Evolutionary conservation across 2,888 invertebrate species (phyloP).

Genomic region (Amblyjoppa fuscipennis): DNA sequence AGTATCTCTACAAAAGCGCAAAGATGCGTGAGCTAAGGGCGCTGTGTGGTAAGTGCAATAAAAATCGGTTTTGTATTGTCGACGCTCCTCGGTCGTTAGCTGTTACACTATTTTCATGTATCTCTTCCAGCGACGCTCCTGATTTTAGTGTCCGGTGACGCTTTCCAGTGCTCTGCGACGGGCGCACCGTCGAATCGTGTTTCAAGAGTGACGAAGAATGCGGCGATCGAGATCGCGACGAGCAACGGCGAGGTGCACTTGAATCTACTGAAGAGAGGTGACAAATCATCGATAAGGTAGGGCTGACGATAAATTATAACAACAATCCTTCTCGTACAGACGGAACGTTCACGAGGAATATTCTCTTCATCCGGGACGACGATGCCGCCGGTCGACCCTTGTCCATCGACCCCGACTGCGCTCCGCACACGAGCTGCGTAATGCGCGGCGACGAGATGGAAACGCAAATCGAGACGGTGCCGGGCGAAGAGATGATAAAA

Average conservation of each 20-base stretch:
- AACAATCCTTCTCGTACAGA: conserved; percentile 62
- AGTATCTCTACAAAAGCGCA: conserved; percentile 12
- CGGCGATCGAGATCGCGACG: conserved; percentile 66
- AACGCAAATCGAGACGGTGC: conserved; percentile 69
- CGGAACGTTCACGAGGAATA: conserved; percentile 62
- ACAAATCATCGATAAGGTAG: neutral
- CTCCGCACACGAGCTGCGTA: conserved; percentile 70
- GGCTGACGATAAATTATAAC: neutral
- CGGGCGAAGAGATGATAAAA: conserved; percentile 64
- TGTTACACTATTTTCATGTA: neutral
- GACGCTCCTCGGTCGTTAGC: neutral
- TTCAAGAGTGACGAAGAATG: conserved; percentile 70
- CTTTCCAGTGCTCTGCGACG: conserved; percentile 9
- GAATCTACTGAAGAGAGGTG: conserved; percentile 13
- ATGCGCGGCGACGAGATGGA: conserved; percentile 63
- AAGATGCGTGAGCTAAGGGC: conserved; percentile 35
- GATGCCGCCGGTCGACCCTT: neutral
- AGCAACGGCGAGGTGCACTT: conserved; percentile 65
- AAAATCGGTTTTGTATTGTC: neutral
- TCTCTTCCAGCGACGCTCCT: conserved; percentile 49
- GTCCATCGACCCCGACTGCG: conserved; percentile 66
- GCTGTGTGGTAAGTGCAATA: conserved; percentile 13
- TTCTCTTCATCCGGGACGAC: conserved; percentile 67
- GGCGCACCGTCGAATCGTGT: conserved; percentile 1
- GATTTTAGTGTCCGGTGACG: conserved; percentile 27